phyloP scores from a whole-genome alignment of 2,113 vertebrate genomes.

The Petrocephalus microphthalmus region DNA sequence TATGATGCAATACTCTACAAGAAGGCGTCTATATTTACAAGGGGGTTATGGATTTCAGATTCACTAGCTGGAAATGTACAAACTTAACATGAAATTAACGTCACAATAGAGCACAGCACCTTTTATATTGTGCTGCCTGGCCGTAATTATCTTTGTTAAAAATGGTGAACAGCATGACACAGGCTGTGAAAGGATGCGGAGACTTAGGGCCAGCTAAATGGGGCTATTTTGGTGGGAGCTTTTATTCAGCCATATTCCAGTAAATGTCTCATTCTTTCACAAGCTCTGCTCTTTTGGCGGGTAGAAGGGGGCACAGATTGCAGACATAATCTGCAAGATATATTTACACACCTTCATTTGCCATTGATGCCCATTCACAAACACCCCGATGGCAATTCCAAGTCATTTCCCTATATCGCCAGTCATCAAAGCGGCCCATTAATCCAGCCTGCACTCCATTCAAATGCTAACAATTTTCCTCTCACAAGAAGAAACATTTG shows the following conservation, averaged over 20 bases:
- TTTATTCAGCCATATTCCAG: constrained; percentile 42
- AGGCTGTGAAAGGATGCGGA: not conserved
- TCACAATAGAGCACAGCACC: not conserved
- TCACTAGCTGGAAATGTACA: not conserved
- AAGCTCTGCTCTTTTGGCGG: constrained; percentile 49
- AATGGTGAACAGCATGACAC: not conserved
- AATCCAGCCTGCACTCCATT: constrained; percentile 81
- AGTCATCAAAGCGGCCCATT: constrained; percentile 95
- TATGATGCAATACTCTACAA: not conserved
- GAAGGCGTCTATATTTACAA: not conserved
- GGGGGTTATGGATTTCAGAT: not conserved
- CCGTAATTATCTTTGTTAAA: not conserved
- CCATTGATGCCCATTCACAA: constrained; percentile 69
- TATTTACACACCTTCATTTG: constrained; percentile 63
- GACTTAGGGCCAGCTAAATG: constrained; percentile 42
- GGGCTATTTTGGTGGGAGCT: constrained; percentile 41
- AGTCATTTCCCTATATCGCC: constrained; percentile 95
- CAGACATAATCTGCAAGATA: constrained; percentile 67
- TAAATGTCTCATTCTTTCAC: constrained; percentile 59
- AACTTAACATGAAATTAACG: not conserved
- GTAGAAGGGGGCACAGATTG: constrained; percentile 49
- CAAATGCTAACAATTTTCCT: constrained; percentile 84
- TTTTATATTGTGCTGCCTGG: not conserved
- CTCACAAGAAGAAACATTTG: constrained; percentile 71
- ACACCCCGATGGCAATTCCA: constrained; percentile 98